phyloP scores from a whole-genome alignment of 2,797 vertebrate species.

The Schizopygopsis pylzovi region DNA sequence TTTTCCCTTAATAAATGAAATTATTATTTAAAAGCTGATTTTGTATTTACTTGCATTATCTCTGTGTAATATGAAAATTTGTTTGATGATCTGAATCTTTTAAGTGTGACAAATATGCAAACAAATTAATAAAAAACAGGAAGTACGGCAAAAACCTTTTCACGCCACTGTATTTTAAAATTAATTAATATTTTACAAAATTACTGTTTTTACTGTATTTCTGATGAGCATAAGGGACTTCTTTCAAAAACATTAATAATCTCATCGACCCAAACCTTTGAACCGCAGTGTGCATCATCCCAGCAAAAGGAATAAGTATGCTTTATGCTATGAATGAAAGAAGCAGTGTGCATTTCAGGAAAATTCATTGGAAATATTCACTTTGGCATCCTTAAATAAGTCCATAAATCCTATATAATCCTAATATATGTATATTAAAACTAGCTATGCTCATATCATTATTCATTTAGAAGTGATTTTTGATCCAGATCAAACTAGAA shows the following conservation, averaged over 20 bases:
- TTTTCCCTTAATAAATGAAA: too few relatives aligned
- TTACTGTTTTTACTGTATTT: background rate
- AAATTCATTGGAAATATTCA: background rate
- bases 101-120: too few relatives aligned
- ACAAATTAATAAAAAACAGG: too few relatives aligned
- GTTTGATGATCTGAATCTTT: too few relatives aligned
- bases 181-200: background rate
- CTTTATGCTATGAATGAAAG: background rate
- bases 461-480: background rate
- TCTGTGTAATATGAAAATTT: too few relatives aligned
- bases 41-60: too few relatives aligned
- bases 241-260: background rate
- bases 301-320: background rate
- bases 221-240: background rate
- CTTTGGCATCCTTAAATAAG: background rate
- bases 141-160: too few relatives aligned
- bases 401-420: constrained; percentile 7
- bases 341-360: background rate
- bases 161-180: too few relatives aligned
- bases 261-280: background rate
- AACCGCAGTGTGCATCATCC: background rate
- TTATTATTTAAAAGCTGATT: too few relatives aligned
- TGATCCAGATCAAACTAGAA: background rate
- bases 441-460: constrained; percentile 3
- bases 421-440: background rate